phyloP scores from a whole-genome alignment of 1,140 invertebrate genomes.

The Drosophila equinoxialis region DNA sequence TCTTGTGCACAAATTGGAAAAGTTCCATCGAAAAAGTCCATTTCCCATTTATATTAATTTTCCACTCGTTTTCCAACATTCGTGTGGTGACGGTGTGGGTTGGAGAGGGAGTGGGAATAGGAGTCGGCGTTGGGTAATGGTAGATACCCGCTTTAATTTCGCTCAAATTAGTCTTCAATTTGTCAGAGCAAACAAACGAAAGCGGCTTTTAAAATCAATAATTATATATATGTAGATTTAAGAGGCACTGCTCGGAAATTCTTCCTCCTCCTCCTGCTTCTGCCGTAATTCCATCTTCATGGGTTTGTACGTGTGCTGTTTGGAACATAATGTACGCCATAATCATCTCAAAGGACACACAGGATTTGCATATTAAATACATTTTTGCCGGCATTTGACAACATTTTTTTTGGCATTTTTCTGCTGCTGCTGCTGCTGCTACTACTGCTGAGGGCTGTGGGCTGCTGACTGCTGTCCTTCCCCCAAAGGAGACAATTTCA shows the following conservation, averaged over 20 bases:
- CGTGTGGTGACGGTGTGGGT: too few relatives aligned
- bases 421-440: constrained; percentile 18
- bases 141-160: constrained; percentile 50
- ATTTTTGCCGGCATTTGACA: constrained; percentile 43
- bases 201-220: constrained; percentile 60
- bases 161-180: constrained; percentile 56
- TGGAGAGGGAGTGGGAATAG: background rate
- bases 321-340: constrained; percentile 58
- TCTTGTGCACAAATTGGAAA: constrained; percentile 72
- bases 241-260: background rate
- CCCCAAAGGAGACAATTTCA: constrained; percentile 65
- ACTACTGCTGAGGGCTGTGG: background rate
- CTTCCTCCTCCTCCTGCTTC: background rate
- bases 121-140: too few relatives aligned
- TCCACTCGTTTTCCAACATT: constrained; percentile 44
- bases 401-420: constrained; percentile 28
- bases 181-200: constrained; percentile 42
- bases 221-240: constrained; percentile 35
- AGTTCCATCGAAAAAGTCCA: constrained; percentile 53
- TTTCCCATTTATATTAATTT: constrained; percentile 72
- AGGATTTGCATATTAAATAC: constrained; percentile 76
- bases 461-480: constrained; percentile 15
- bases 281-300: background rate
- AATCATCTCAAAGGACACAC: constrained; percentile 71
- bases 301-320: constrained; percentile 38